Conservation (phyloP, 1,140 invertebrate genomes). For the Belonocnema kinseyi region DNA sequence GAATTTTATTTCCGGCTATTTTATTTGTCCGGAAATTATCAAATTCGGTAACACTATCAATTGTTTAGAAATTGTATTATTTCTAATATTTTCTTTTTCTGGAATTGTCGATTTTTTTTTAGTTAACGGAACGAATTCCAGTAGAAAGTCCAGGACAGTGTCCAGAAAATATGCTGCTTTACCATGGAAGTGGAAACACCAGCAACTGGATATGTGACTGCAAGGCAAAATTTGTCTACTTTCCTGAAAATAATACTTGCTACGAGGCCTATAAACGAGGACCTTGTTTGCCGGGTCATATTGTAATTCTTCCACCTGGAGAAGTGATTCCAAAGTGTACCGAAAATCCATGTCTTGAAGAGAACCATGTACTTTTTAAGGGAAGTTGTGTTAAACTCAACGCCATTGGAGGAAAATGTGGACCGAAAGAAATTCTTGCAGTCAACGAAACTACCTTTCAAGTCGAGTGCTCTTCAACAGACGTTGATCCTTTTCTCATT, state of each 20-base stretch:
- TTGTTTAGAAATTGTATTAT: too few species aligned
- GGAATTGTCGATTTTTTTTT: not conserved
- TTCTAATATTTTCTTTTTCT: too few species aligned
- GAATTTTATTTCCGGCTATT: too few species aligned
- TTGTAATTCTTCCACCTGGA: slow-evolving; percentile 76
- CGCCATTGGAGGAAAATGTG: slow-evolving; percentile 68
- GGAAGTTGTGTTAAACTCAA: slow-evolving; percentile 75
- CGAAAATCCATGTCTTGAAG: slow-evolving; percentile 77
- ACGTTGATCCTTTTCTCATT: slow-evolving; percentile 53
- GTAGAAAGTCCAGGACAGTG: slow-evolving; percentile 77
- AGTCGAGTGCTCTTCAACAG: slow-evolving; percentile 54
- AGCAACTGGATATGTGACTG: slow-evolving; percentile 83
- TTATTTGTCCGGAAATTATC: too few species aligned
- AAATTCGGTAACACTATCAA: too few species aligned
- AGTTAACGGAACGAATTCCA: slow-evolving; percentile 67
- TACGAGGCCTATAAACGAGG: slow-evolving; percentile 79
- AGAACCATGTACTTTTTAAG: slow-evolving; percentile 74
- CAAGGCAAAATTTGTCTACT: slow-evolving; percentile 78
- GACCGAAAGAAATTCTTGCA: slow-evolving; percentile 40
- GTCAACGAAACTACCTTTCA: slow-evolving; percentile 64
- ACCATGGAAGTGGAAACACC: slow-evolving; percentile 78
- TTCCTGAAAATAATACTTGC: slow-evolving; percentile 78
- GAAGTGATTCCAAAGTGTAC: slow-evolving; percentile 78
- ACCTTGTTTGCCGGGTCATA: slow-evolving; percentile 77
- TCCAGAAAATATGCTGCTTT: slow-evolving; percentile 78